Evolutionary conservation across 2,113 vertebrate species (phyloP).

Genomic region (Ceuthmochares aereus): DNA sequence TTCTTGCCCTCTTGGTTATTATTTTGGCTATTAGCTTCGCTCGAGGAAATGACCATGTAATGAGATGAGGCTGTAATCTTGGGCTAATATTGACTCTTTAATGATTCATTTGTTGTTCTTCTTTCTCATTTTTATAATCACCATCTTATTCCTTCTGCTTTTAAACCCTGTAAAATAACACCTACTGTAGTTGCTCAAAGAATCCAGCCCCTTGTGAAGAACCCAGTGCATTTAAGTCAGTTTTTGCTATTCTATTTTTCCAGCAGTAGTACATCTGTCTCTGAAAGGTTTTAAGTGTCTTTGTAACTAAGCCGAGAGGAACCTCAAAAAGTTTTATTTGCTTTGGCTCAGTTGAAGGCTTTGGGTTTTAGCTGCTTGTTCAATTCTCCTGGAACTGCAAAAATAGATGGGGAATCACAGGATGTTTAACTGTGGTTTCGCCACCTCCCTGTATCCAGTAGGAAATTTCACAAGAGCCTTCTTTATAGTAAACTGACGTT

Average conservation of each 20-base stretch:
- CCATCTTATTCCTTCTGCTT: not conserved
- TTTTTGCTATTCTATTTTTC: conserved; percentile 32
- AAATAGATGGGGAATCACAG: conserved; percentile 43
- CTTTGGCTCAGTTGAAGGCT: conserved; percentile 34
- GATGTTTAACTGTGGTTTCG: conserved; percentile 28
- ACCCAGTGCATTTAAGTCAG: not conserved
- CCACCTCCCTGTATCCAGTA: conserved; percentile 17
- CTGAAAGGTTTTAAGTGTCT: conserved; percentile 33
- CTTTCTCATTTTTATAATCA: not conserved
- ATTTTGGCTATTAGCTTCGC: not conserved
- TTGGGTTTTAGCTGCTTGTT: conserved; percentile 24
- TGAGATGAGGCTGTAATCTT: not conserved
- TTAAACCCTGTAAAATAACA: not conserved
- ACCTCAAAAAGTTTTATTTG: conserved; percentile 38
- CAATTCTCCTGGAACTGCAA: not conserved
- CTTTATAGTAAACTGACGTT: conserved; percentile 45
- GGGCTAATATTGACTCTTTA: not conserved
- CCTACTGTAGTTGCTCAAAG: not conserved
- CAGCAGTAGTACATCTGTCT: conserved; percentile 26
- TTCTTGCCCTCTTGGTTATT: not conserved
- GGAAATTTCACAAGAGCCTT: conserved; percentile 38
- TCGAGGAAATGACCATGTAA: not conserved
- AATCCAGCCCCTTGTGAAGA: not conserved
- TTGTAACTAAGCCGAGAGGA: not conserved
- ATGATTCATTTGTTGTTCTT: conserved; percentile 23